These are phyloP conservation scores for Ctenochaetus hawaiiensis DNA, from an alignment of 2,797 vertebrate genomes.

Conservation along the genomic window DNA sequence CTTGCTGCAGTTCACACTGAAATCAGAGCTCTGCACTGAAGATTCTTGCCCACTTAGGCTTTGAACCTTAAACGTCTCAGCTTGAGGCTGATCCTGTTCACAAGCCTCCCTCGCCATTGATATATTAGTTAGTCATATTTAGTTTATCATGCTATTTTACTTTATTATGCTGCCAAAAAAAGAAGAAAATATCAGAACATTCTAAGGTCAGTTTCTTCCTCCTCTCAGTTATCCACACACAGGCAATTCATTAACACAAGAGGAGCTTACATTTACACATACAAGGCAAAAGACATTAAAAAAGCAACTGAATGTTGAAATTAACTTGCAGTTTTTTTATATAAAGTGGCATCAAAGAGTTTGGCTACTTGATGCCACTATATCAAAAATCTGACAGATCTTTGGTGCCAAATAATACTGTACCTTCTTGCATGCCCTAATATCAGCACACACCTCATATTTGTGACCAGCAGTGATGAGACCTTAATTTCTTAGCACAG, in stretches of 20 bases:
- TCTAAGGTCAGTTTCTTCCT: not conserved
- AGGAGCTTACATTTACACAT: not conserved
- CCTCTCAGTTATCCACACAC: slow-evolving; percentile 6
- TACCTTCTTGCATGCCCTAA: not conserved
- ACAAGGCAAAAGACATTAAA: not conserved
- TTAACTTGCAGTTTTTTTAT: not conserved
- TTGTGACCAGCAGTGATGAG: slow-evolving; percentile 62
- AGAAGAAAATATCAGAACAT: not conserved
- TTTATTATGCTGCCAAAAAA: slow-evolving; percentile 6
- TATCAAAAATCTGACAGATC: not conserved
- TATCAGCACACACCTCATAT: slow-evolving; percentile 48
- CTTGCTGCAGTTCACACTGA: not conserved
- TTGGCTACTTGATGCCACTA: too few relatives aligned
- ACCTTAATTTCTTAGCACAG: slow-evolving; percentile 71
- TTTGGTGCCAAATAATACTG: not conserved
- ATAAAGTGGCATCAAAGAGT: too few relatives aligned
- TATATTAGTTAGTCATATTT: too few relatives aligned
- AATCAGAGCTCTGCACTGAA: slow-evolving; percentile 13
- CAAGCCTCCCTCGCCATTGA: slow-evolving; percentile 19
- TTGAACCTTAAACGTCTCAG: slow-evolving; percentile 19
- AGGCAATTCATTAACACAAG: slow-evolving; percentile 41
- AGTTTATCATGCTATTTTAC: not conserved
- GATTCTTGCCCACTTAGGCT: slow-evolving; percentile 28
- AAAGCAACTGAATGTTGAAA: slow-evolving; percentile 10
- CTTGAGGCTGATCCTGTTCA: slow-evolving; percentile 1